Evolutionary conservation across 2,797 vertebrate species (phyloP).

Genomic region (Apodemus agrarius): DNA sequence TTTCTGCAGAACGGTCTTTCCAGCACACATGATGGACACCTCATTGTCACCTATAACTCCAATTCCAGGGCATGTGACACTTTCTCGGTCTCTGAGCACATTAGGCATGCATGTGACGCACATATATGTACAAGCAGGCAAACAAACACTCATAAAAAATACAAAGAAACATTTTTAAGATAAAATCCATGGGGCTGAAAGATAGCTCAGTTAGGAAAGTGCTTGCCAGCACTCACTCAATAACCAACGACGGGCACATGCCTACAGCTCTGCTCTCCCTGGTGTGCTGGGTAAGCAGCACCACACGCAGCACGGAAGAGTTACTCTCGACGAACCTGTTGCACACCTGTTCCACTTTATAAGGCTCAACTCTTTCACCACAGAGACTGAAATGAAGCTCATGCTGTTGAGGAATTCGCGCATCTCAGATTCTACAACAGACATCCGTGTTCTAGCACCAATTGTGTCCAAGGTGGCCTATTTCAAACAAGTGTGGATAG

Average conservation of each 20-base stretch:
- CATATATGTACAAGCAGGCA: neutral
- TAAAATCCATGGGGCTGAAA: neutral
- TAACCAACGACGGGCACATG: too few relatives aligned
- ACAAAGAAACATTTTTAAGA: neutral
- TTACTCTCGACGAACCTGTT: neutral
- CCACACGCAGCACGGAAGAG: neutral
- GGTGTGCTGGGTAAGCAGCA: neutral
- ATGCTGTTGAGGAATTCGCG: neutral
- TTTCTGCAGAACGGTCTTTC: neutral
- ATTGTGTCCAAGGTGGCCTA: neutral
- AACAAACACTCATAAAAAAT: neutral
- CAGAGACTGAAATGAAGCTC: neutral
- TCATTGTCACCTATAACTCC: neutral
- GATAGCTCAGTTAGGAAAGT: neutral
- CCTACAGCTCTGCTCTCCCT: neutral
- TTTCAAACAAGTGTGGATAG: neutral
- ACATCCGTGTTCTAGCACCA: neutral
- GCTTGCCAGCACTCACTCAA: neutral
- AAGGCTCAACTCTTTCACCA: neutral
- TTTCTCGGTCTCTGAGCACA: neutral
- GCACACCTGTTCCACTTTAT: neutral
- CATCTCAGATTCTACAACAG: neutral
- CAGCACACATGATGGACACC: neutral
- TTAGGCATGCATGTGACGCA: neutral
- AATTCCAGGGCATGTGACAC: neutral